Base-by-base conservation (phyloP, 2,888 invertebrate species). In the Trachelus tabidus region DNA sequence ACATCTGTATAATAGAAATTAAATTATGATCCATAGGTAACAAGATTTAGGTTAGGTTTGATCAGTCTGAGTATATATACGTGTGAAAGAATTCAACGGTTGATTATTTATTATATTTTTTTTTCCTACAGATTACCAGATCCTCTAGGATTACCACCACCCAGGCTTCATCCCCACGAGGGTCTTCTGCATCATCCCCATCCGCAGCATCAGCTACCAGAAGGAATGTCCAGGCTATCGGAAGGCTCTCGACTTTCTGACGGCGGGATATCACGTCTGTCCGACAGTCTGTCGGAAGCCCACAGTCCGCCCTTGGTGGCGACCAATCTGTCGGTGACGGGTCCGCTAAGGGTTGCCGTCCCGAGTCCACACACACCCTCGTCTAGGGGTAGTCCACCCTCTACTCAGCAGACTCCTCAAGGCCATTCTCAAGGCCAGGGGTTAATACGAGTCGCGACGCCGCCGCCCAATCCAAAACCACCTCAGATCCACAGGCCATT, bases 331-430 rank as follows among this genome's bases (percentile, higher is more conserved):
- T 88, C 91, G 78, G 91, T 91, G 37, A 90, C 90, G 81, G 91
- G 91, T 75, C 91, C 91, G 12, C 78, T 91, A 73, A 86, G 90
- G 81, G 91, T 91, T 34, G 90, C 91, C 0, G 91, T 91, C 0
- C 91, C 91, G 40, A 90, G 90, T 79, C 91, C 91, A 4, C 91
- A 91, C 80, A 91, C 91, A 37, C 91, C 91, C n/a, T 91, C 91
- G 69, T 91, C 91, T 15, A 86, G 90, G 15, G 91, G 91, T 34
- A 91, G 91, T 79, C 91, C 91, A 11, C 89, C 90, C 12, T 81
- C 88, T 75, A 85, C 84, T 78, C 83, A 81, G 73, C 83, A 84
- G 31, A 86, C 88, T 33, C 84, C 87, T 71, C 89, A 87, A 77
- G 84, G 87, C 77, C 89, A 89, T 78, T 77, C 82, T 40, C 86